Base-by-base conservation (phyloP, 2,113 vertebrate genomes). In the Syrrhaptes paradoxus region DNA sequence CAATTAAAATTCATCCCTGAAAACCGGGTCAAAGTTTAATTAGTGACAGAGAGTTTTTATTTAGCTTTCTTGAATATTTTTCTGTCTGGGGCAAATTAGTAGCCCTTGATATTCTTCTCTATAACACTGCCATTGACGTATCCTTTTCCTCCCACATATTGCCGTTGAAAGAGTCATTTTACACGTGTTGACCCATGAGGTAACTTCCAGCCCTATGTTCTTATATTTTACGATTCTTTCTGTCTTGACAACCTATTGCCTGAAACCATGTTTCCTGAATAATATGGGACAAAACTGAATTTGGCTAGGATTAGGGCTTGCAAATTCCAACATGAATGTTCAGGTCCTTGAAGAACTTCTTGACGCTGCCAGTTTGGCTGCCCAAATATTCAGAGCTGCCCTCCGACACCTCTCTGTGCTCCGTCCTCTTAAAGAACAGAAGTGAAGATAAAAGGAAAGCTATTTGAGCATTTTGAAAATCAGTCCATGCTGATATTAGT, bases 1-100 rank as follows among this genome's bases (percentile, higher is more conserved):
- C 90, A 92, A 95, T 96, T 95, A 92, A 96, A 93, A 93, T 90
- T 92, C 88, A 86, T 58, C 57, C 61, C 54, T 52, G 77, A 72
- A 79, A 92, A 77, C 72, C 48, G 61, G 74, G 79, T 74, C 90
- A 94, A 92, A 93, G 88, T 80, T 90, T 94, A 94, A 92, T 95
- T 87, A 59, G 61, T 89, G 70, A 36, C 79, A 78, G 68, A 59
- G 73, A 88, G n/a, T 26, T 81, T 96, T 95, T 86, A 85, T 94
- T 94, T 73, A 36, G 32, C 20, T 93, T 93, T 66, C 59, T 87
- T 79, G 36, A 88, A 74, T 78, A 11, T 62, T 54, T 96, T 95
- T 91, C 16, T 68, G 43, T 16, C 18, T 24, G 22, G 57, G 52
- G 49, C 38, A 72, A 88, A 90, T 83, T 46, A 90, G 55, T 67